Base-by-base conservation (phyloP, 2,113 vertebrate genomes). In the Athene noctua region DNA sequence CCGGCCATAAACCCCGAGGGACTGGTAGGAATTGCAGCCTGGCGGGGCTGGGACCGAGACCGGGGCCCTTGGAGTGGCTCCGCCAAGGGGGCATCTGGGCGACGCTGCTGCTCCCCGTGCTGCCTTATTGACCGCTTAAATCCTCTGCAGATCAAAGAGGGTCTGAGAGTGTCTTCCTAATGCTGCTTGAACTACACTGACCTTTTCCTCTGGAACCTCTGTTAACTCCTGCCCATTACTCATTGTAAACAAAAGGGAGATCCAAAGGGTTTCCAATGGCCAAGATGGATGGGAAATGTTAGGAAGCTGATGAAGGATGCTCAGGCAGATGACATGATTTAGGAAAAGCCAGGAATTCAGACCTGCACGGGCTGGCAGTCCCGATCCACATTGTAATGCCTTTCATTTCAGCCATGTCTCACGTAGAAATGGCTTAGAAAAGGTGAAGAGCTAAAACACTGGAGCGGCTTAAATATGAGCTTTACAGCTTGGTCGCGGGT, bases 161-260 rank as follows among this genome's bases (percentile, higher is more conserved):
- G 47, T 20, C 42, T 46, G 82, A 44, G 70, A 83, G 92, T 38
- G 42, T 77, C 88, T 96, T 96, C 94, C 92, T 95, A 91, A 81
- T 55, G 83, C 80, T 34, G 87, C 93, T 84, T 87, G 83, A 94
- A 91, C 94, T 77, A 80, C 51, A 82, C 80, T 93, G 67, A 80
- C 87, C 94, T 88, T 81, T 83, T 71, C 91, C 87, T 92, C 92
- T 88, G 81, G 86, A 90, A 80, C 86, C 77, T 49, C 84, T 93
- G 73, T 84, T 63, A 86, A 81, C 80, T 92, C 91, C 89, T 81
- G 62, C 86, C 81, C 89, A 80, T 92, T 94, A 84, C 88, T 92
- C 93, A 93, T 78, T 72, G 94, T 92, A 97, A 97, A 97, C 96
- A 97, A 96, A 97, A 91, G 86, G 87, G 96, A 92, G 94, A 97